These are phyloP conservation scores for Arenaria interpres DNA, from an alignment of 2,113 vertebrate species.

Conservation along the genomic window DNA sequence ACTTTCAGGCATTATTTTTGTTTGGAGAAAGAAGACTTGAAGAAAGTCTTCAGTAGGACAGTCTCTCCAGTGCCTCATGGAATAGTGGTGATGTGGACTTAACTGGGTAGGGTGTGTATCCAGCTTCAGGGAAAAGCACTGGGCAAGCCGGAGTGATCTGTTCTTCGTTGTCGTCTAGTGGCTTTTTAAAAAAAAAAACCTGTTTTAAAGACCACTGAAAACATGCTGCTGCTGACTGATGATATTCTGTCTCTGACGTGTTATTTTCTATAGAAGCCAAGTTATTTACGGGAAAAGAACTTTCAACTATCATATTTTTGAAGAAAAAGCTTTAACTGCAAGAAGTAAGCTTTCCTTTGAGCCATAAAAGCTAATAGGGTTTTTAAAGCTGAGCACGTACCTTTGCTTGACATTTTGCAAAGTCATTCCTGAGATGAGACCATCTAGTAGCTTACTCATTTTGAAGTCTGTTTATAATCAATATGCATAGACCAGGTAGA, in stretches of 20 bases:
- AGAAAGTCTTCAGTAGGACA: neutral
- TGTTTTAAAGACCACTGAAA: neutral
- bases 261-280: neutral
- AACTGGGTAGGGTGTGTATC: neutral
- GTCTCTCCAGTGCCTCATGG: neutral
- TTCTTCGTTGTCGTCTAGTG: neutral
- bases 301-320: constrained; percentile 11
- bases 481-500: neutral
- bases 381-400: neutral
- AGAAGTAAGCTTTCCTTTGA: neutral
- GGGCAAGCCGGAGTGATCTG: neutral
- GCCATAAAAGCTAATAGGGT: neutral
- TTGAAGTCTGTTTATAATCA: neutral
- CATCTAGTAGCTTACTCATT: neutral
- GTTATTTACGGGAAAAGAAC: neutral
- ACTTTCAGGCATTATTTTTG: neutral
- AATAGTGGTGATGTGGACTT: neutral
- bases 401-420: neutral
- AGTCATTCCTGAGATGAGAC: neutral
- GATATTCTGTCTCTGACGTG: constrained; percentile 9
- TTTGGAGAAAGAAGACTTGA: neutral
- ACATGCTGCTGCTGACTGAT: neutral
- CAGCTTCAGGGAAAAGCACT: neutral
- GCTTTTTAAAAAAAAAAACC: neutral
- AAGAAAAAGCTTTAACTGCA: neutral